A percentile compares a stretch with the other conserved stretches of the same genome.
These are phyloP conservation scores for Chaetodon trifasciatus DNA, from an alignment of 2,797 vertebrate species.

Conservation along the genomic window DNA sequence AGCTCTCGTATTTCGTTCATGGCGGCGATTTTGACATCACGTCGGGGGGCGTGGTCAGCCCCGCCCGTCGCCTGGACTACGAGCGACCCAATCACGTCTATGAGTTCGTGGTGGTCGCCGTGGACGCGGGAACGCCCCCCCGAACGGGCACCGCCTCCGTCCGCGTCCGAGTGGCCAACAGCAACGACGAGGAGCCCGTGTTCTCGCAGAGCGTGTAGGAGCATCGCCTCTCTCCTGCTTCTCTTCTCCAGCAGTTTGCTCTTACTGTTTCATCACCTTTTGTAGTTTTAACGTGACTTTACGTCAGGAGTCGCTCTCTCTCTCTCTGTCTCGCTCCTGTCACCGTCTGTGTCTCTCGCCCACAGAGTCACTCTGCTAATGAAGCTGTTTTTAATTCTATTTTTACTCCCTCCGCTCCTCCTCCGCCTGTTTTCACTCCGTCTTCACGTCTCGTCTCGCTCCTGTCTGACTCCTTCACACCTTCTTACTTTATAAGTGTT, in stretches of 20 bases:
- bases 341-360: constrained; percentile 36
- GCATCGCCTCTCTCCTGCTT: neutral
- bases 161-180: constrained; percentile 88
- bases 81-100: constrained; percentile 91
- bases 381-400: constrained; percentile 58
- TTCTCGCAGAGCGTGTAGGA: constrained; percentile 91
- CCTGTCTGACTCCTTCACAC: constrained; percentile 35
- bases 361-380: constrained; percentile 53
- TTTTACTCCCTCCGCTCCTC: constrained; percentile 37
- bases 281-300: neutral
- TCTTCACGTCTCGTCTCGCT: constrained; percentile 41
- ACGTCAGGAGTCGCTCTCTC: neutral
- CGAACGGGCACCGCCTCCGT: constrained; percentile 91
- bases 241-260: too few species aligned
- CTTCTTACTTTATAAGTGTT: neutral
- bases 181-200: constrained; percentile 90
- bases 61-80: constrained; percentile 88
- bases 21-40: constrained; percentile 90
- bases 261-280: too few species aligned
- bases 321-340: constrained; percentile 6
- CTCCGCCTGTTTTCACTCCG: constrained; percentile 52
- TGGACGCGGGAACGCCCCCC: constrained; percentile 88
- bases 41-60: constrained; percentile 85
- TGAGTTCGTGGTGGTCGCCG: constrained; percentile 91
- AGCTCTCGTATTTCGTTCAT: constrained; percentile 89